A percentile compares a stretch with the other conserved stretches of the same genome.
Evolutionary conservation across 2,113 vertebrate genomes (phyloP).

Genomic region (Martes martes): DNA sequence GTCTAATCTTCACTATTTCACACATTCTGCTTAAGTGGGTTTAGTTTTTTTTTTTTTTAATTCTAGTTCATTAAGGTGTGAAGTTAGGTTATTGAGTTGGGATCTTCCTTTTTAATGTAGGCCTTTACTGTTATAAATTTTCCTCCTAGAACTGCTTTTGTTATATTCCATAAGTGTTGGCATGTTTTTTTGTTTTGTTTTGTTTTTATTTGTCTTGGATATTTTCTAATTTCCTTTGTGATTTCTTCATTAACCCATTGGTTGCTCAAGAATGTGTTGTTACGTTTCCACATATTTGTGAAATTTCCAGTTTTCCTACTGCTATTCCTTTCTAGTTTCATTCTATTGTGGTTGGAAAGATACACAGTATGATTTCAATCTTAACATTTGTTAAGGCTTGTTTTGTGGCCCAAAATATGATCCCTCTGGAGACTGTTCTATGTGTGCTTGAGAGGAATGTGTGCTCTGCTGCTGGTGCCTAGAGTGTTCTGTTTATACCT

Average conservation of each 20-base stretch:
- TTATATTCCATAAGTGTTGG: not conserved
- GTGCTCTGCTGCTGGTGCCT: not conserved
- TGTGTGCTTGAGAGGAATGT: not conserved
- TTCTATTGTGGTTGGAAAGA: not conserved
- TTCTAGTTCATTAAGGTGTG: not conserved
- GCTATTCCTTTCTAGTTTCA: not conserved
- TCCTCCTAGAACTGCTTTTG: not conserved
- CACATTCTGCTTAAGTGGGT: not conserved
- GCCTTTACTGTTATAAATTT: not conserved
- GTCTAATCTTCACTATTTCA: not conserved
- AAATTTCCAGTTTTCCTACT: not conserved
- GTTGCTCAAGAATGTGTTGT: not conserved
- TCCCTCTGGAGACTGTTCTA: not conserved
- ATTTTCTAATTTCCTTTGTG: not conserved
- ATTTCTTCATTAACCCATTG: not conserved
- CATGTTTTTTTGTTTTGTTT: not conserved
- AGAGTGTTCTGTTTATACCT: not conserved
- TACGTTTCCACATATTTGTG: not conserved
- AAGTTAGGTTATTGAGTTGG: not conserved
- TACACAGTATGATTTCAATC: not conserved
- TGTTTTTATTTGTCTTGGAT: not conserved
- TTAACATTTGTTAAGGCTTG: not conserved
- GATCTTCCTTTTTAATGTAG: not conserved
- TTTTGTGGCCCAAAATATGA: not conserved
- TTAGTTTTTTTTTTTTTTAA: not conserved